Evolutionary conservation across 2,113 vertebrate genomes (phyloP), one percentile per base, ranked within the genome.

Genomic region (Silurus meridionalis): DNA sequence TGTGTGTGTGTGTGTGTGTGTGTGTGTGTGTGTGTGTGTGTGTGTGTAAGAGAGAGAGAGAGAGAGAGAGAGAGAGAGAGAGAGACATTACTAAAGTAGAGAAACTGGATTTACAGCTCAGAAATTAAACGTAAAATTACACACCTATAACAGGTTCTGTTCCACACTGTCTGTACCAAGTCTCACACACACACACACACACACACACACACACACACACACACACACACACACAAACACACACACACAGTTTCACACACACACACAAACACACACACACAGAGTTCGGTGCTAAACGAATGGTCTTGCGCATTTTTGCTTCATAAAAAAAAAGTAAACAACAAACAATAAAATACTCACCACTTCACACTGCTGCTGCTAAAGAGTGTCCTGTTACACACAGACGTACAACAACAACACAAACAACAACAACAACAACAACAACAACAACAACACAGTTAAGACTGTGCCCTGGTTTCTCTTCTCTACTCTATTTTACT

Each of bases 181-280:
- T n/a, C n/a, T 25, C 3, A 52, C 6, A 0, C 0, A 13, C 72
- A 75, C 57, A 83, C 58, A 60, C 46, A 87, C 15, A 71, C 57
- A 83, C 48, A 64, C 58, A 80, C 28, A 60, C 58, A 63, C 66
- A 60, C 81, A 81, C 55, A 52, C 75, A 71, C 63, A 64, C 25
- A 67, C 14, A 79, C 77, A 23, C 79, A 48, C 77, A 48, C 28
- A 37, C 28, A 37, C 28, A 37, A 1, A 37, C 28, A 37, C 28
- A 37, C 28, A 37, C 28, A 37, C 28, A 37, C 28, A 37, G 1
- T 1, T 2, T 1, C 28, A 37, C 28, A 37, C 28, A 37, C 28
- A 37, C 28, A 37, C 28, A 37, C 28, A 37, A 1, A 37, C 28
- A 37, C 28, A 37, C 28, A 37, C 28, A 37, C 28, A 2, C 28